Conservation (phyloP, 2,113 vertebrate species). For the Sphyrna mokarran region DNA sequence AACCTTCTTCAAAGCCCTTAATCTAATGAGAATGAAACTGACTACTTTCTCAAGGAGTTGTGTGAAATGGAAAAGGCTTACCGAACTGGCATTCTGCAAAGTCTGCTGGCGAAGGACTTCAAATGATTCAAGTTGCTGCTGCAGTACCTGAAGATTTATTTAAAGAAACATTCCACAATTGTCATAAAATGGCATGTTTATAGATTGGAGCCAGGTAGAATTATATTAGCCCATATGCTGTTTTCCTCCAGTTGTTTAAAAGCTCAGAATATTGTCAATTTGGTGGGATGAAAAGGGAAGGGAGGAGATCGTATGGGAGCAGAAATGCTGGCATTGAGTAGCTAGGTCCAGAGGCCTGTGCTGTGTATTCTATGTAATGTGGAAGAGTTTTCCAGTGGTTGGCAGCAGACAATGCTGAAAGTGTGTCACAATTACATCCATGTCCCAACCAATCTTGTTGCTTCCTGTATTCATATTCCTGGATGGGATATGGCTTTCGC, state of each 20-base stretch:
- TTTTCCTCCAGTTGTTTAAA: background rate
- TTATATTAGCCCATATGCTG: background rate
- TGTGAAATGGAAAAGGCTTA: constrained; percentile 41
- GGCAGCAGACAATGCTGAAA: background rate
- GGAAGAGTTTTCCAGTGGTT: background rate
- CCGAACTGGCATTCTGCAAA: constrained; percentile 48
- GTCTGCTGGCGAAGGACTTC: constrained; percentile 52
- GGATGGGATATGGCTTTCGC: no score
- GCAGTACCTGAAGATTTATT: constrained; percentile 46
- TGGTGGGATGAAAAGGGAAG: background rate
- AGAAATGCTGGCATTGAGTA: background rate
- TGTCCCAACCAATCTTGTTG: background rate
- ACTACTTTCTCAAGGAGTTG: background rate
- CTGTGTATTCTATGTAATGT: background rate
- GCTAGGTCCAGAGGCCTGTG: background rate
- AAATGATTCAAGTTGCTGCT: constrained; percentile 52
- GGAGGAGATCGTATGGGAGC: background rate
- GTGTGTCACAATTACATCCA: background rate
- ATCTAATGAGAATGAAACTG: background rate
- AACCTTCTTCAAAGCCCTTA: no score
- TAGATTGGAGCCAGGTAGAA: background rate
- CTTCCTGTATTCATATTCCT: background rate
- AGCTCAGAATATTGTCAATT: background rate
- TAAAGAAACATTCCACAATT: background rate
- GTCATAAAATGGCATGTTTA: background rate